A percentile compares a stretch with the other conserved stretches of the same genome.
Evolutionary conservation across 2,113 vertebrate genomes (phyloP).

Genomic region (Megaceryle maxima): DNA sequence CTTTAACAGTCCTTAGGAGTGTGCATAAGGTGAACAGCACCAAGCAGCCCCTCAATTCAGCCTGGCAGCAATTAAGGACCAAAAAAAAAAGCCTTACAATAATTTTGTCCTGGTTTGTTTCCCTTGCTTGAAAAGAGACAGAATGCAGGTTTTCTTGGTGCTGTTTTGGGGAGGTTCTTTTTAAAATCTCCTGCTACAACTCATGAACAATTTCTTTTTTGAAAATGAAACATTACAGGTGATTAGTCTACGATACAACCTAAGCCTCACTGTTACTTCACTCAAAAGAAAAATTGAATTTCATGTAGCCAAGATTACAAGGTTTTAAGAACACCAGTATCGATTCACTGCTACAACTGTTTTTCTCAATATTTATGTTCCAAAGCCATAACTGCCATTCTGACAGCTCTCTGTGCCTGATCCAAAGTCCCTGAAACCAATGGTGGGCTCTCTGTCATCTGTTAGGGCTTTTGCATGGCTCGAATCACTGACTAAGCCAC

Average conservation of each 20-base stretch:
- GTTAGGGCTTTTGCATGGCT: background rate
- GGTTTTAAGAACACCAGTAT: constrained; percentile 36
- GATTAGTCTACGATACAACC: background rate
- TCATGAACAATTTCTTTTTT: constrained; percentile 36
- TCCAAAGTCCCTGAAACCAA: background rate
- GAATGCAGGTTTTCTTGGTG: background rate
- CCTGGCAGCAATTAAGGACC: background rate
- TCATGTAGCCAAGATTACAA: constrained; percentile 31
- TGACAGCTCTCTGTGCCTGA: background rate
- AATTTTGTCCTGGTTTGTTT: background rate
- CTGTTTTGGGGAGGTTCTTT: background rate
- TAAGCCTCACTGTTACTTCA: constrained; percentile 41
- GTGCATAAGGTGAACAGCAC: accelerated
- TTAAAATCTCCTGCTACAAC: background rate
- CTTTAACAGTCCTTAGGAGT: background rate
- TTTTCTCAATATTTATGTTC: constrained; percentile 12
- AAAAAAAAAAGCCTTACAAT: background rate
- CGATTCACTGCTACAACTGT: background rate
- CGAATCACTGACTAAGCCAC: too few relatives aligned
- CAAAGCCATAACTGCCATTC: background rate
- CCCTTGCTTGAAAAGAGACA: constrained; percentile 25
- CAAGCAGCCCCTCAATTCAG: background rate
- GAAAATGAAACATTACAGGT: constrained; percentile 42
- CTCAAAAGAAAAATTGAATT: constrained; percentile 24
- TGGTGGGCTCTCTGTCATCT: accelerated